Evolutionary conservation across 2,113 vertebrate species (phyloP).

Genomic region (Trachemys scripta): DNA sequence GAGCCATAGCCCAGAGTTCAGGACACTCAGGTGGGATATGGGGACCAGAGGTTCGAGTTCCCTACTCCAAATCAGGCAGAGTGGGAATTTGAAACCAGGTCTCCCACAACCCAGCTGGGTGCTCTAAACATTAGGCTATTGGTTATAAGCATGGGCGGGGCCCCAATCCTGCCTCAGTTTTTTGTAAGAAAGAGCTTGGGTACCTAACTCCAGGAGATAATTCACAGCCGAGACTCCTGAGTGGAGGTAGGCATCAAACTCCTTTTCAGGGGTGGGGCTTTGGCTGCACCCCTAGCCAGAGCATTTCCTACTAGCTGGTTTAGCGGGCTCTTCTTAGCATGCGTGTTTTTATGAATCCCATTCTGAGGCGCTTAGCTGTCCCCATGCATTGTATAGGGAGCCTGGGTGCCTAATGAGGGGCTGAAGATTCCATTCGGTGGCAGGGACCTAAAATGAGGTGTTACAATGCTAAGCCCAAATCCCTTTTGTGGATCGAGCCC

Average conservation of each 20-base stretch:
- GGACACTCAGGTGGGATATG: background rate
- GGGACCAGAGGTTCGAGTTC: background rate
- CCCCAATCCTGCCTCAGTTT: background rate
- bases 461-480: background rate
- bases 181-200: background rate
- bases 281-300: no score
- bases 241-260: background rate
- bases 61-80: background rate
- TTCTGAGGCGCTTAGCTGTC: background rate
- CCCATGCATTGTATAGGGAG: background rate
- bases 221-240: background rate
- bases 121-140: background rate
- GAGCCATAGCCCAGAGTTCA: background rate
- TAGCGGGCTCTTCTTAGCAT: background rate
- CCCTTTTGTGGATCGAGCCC: no score
- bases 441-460: background rate
- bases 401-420: no score
- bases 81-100: background rate
- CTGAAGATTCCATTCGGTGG: background rate
- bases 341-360: background rate
- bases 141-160: background rate
- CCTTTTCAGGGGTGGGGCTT: background rate
- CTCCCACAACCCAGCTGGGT: background rate
- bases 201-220: background rate
- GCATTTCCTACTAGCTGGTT: background rate